Evolutionary conservation across 1,140 invertebrate species (phyloP).

Genomic region (Chrysopa pallens): DNA sequence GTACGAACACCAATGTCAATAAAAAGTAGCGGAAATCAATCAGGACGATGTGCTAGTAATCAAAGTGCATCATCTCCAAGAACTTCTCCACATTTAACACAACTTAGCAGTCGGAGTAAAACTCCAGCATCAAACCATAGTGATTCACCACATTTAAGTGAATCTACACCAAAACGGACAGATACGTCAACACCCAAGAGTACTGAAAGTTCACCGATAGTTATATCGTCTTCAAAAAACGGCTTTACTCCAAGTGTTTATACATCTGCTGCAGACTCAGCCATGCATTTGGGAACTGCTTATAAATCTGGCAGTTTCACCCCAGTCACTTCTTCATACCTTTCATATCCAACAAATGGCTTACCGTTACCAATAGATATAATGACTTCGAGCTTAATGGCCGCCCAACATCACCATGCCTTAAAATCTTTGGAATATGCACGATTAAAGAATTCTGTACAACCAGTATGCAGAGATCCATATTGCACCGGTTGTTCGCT

Average conservation of each 20-base stretch:
- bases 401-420: slow-evolving; percentile 48
- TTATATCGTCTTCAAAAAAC: slow-evolving; percentile 17
- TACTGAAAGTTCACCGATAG: slow-evolving; percentile 29
- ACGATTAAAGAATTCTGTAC: slow-evolving; percentile 43
- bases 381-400: slow-evolving; percentile 51
- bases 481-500: slow-evolving; percentile 82
- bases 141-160: slow-evolving; percentile 1
- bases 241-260: slow-evolving; percentile 23
- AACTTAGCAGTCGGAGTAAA: slow-evolving; percentile 25
- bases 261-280: slow-evolving; percentile 37
- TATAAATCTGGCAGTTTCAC: slow-evolving; percentile 36
- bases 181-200: slow-evolving; percentile 22
- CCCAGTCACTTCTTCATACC: slow-evolving; percentile 32
- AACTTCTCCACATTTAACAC: slow-evolving; percentile 25
- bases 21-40: slow-evolving; percentile 26
- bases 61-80: slow-evolving; percentile 41
- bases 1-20: slow-evolving; percentile 32
- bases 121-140: slow-evolving; percentile 25
- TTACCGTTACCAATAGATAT: slow-evolving; percentile 45
- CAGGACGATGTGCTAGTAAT: slow-evolving; percentile 35
- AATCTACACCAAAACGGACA: not conserved
- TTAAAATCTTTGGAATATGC: slow-evolving; percentile 50
- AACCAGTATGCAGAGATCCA: slow-evolving; percentile 71
- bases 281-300: slow-evolving; percentile 29
- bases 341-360: slow-evolving; percentile 30